These are phyloP conservation scores for Drosophila bipectinata DNA, from an alignment of 1,140 invertebrate species.

Conservation along the genomic window DNA sequence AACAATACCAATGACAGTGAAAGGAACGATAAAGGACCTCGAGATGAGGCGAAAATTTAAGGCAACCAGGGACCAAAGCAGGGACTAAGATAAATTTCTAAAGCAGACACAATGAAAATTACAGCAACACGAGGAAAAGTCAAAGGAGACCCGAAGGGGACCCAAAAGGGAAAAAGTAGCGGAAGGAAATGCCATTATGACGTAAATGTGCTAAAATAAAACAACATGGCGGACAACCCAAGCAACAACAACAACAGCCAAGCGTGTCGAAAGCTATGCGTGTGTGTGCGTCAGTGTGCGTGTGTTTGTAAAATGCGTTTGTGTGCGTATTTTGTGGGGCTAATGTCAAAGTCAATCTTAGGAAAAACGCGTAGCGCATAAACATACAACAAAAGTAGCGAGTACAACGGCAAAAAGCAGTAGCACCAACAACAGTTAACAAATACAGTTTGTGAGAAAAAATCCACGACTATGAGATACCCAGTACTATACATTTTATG, in stretches of 20 bases:
- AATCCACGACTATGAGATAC: slow-evolving; percentile 12
- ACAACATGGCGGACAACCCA: slow-evolving; percentile 77
- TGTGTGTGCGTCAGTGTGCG: slow-evolving; percentile 16
- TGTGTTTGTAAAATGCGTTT: slow-evolving; percentile 22
- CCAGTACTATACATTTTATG: background rate
- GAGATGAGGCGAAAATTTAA: slow-evolving; percentile 64
- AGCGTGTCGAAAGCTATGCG: slow-evolving; percentile 69
- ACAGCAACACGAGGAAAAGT: slow-evolving; percentile 62
- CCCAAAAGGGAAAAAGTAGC: slow-evolving; percentile 51
- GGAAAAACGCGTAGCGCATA: slow-evolving; percentile 81
- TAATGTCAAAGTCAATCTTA: slow-evolving; percentile 83
- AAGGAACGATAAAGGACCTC: slow-evolving; percentile 49
- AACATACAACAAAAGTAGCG: slow-evolving; percentile 71
- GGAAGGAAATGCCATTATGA: slow-evolving; percentile 82
- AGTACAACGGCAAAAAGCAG: slow-evolving; percentile 57
- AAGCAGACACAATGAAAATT: slow-evolving; percentile 77
- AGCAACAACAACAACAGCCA: slow-evolving; percentile 62
- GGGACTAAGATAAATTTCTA: slow-evolving; percentile 69
- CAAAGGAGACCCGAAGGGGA: slow-evolving; percentile 54
- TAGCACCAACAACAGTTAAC: slow-evolving; percentile 31
- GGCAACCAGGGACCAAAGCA: slow-evolving; percentile 28
- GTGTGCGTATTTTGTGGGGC: slow-evolving; percentile 65
- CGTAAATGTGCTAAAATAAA: slow-evolving; percentile 83
- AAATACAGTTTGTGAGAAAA: slow-evolving; percentile 10
- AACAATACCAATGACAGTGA: slow-evolving; percentile 1